Evolutionary conservation across 2,113 vertebrate species (phyloP), one percentile per base, ranked within the genome.

Genomic region (Osmerus eperlanus): DNA sequence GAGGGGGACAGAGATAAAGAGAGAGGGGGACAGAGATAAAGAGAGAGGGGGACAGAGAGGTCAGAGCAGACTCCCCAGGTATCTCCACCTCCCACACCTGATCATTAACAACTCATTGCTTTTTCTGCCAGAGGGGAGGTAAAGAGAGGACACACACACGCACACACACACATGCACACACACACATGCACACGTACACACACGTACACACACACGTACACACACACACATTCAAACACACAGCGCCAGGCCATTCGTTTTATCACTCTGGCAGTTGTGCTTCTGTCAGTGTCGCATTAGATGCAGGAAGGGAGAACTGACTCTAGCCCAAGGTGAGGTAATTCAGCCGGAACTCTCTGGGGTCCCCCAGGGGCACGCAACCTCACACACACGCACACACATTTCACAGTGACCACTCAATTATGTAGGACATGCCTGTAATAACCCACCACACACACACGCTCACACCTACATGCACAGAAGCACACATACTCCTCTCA

Each of bases 91-190:
- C 74, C 41, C 58, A 1, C 9, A 72, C 60, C 76, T 55, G 21
- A 74, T 83, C 83, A 89, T 87, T 85, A 87, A 79, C 84, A 85
- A 68, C 81, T 83, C 85, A 84, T 86, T 85, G 82, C 71, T 83
- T 75, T 81, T 15, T 11, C 65, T 29, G 70, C 85, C 78, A 73
- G 47, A 80, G 79, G 83, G 80, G 77, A 86, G 74, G 79, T 19
- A 75, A 63, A 83, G 74, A 81, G 71, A 82, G 80, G 85, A 83
- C 61, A 62, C 41, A 16, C 56, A 18, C 5, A 32, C 29, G 29
- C 18, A 47, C 56, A 18, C 47, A 60, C 23, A 63, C 61, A 71
- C 3, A 4, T 25, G 13, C 55, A 47, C 13, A 6, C 53, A 21
- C 55, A 47, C 13, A 0, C 47, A 15, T n/a, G 14, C 53, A 21